Percentiles rank a stretch among this genome's conserved stretches.
Evolutionary conservation across 2,113 vertebrate species (phyloP).

Genomic region (Pogona vitticeps): DNA sequence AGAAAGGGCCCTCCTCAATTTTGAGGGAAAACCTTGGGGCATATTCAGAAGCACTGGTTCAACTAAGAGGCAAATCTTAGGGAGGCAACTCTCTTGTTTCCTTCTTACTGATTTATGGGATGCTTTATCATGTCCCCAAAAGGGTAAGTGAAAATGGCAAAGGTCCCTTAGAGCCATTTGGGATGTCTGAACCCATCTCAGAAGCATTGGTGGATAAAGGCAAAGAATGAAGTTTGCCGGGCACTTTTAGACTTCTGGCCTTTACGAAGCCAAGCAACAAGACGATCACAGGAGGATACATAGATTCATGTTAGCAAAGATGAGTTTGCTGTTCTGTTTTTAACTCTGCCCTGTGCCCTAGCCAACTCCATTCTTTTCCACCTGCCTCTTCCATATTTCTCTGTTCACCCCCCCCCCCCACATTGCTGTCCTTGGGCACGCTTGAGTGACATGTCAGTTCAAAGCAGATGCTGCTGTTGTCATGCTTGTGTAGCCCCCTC

Average conservation of each 20-base stretch:
- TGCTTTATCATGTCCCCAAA: conserved; percentile 51
- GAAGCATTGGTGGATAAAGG: conserved; percentile 36
- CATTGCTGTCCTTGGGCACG: conserved; percentile 50
- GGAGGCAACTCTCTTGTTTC: no score
- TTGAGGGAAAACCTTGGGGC: not conserved
- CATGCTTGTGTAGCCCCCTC: conserved; percentile 61
- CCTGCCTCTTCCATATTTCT: not conserved
- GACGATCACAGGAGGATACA: conserved; percentile 69
- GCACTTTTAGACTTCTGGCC: conserved; percentile 65
- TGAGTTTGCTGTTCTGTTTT: conserved; percentile 14
- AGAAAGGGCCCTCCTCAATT: not conserved
- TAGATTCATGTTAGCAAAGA: conserved; percentile 47
- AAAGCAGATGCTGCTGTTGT: conserved; percentile 67
- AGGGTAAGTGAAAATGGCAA: conserved; percentile 52
- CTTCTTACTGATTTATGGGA: accelerated
- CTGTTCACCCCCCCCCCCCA: not conserved
- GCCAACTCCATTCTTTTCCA: not conserved
- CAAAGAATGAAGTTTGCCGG: conserved; percentile 61
- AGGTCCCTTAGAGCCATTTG: conserved; percentile 23
- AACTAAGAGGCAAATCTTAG: no score
- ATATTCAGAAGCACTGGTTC: not conserved
- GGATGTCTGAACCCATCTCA: not conserved
- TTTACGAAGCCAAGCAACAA: conserved; percentile 59
- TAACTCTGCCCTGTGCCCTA: no score
- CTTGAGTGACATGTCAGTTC: conserved; percentile 60